phyloP scores from a whole-genome alignment of 2,113 vertebrate species.

The Pomatostomus ruficeps region DNA sequence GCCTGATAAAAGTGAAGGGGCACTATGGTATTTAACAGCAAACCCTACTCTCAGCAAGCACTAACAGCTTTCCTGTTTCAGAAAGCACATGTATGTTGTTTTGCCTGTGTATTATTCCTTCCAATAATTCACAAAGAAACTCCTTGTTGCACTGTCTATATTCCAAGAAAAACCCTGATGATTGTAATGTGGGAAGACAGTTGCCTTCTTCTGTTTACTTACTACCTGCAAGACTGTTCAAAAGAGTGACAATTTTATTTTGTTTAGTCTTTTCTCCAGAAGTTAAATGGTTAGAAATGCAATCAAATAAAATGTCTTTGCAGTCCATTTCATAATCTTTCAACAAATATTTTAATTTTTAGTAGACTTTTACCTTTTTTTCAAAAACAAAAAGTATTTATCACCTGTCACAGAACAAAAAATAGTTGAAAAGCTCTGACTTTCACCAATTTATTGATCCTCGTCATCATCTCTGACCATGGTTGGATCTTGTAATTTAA shows the following conservation, averaged over 20 bases:
- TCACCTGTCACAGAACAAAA: not conserved
- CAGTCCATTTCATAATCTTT: not conserved
- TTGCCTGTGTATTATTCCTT: not conserved
- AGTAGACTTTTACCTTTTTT: not conserved
- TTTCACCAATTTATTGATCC: not conserved
- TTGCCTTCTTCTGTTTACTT: not conserved
- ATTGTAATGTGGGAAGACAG: not conserved
- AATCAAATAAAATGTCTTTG: not conserved
- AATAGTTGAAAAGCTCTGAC: not conserved
- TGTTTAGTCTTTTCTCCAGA: not conserved
- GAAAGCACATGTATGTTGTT: not conserved
- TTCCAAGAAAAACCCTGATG: not conserved
- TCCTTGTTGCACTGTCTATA: not conserved
- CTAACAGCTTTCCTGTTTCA: slow-evolving; percentile 8
- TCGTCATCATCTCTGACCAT: not conserved
- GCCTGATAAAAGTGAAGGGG: slow-evolving; percentile 50
- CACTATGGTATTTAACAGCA: slow-evolving; percentile 46
- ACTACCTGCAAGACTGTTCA: not conserved
- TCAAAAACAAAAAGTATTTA: not conserved
- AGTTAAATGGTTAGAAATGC: not conserved
- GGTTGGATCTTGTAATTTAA: not conserved
- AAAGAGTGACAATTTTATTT: not conserved
- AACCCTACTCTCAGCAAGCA: slow-evolving; percentile 45
- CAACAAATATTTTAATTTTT: not conserved
- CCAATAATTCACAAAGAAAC: slow-evolving; percentile 26